These are phyloP conservation scores for Metridium senile DNA, from an alignment of 92 coral and sea anemone genomes.

Conservation along the genomic window DNA sequence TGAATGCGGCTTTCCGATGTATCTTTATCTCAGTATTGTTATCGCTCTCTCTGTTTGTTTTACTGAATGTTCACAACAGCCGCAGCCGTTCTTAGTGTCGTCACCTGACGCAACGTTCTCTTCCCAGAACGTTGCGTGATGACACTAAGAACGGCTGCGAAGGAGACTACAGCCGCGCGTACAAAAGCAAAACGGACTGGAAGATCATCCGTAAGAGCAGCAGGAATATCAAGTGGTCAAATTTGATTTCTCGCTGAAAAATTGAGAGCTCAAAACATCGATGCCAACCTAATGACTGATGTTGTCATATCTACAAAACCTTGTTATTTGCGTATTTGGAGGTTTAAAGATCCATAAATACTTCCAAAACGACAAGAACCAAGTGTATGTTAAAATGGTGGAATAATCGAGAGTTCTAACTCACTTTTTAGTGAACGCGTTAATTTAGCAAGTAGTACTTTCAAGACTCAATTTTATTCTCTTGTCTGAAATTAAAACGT, in stretches of 20 bases:
- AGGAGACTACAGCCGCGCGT: not conserved
- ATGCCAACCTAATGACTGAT: conserved; percentile 31
- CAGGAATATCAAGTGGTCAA: conserved; percentile 31
- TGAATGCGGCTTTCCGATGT: too few relatives aligned
- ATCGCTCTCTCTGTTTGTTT: too few relatives aligned
- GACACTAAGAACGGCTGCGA: too few relatives aligned
- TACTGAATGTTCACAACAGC: too few relatives aligned
- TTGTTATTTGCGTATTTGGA: conserved; percentile 46
- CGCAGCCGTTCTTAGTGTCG: too few relatives aligned
- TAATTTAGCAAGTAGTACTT: too few relatives aligned
- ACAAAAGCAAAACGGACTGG: not conserved
- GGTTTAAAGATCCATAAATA: conserved; percentile 43
- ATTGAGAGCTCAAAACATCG: conserved; percentile 40
- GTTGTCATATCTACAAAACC: conserved; percentile 29
- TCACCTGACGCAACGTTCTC: too few relatives aligned
- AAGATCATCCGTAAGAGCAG: conserved; percentile 26
- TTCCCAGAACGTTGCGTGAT: too few relatives aligned
- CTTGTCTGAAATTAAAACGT: too few relatives aligned
- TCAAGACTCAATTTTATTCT: too few relatives aligned
- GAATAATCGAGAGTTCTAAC: not conserved
- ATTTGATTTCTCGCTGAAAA: not conserved
- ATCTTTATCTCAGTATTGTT: too few relatives aligned
- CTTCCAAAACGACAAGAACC: conserved; percentile 22
- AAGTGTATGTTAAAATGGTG: not conserved
- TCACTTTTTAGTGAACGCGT: too few relatives aligned